Conservation (phyloP, 2,113 vertebrate genomes). For the Bothrops jararaca region DNA sequence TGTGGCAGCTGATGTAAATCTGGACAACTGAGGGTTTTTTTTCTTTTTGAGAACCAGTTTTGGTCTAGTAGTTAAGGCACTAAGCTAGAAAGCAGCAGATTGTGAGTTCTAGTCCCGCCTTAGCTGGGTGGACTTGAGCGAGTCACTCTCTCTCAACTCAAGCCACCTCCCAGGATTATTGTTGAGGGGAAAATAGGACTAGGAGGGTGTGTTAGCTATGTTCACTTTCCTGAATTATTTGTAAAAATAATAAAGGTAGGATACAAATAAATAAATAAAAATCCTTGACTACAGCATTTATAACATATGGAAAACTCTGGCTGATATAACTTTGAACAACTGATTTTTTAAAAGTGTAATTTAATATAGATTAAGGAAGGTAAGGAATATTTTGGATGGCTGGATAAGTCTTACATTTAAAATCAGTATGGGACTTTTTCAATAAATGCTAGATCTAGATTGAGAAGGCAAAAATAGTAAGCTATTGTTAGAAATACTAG, state of each 20-base stretch:
- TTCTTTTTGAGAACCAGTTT: not conserved
- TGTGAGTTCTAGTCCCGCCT: not conserved
- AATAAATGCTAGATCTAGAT: not conserved
- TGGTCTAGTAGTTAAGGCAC: not conserved
- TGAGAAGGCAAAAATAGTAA: constrained; percentile 50
- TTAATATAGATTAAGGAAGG: not conserved
- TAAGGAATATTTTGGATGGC: not conserved
- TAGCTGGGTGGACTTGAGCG: not conserved
- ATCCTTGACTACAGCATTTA: not conserved
- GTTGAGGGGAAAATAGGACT: not conserved
- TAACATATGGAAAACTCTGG: not conserved
- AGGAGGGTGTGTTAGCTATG: not conserved
- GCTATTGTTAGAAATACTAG: constrained; percentile 60
- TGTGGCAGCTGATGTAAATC: not conserved
- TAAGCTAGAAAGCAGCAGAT: not conserved
- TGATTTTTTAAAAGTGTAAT: not conserved
- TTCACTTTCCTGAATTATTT: not conserved
- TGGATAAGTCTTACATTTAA: not conserved
- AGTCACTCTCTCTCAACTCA: not conserved
- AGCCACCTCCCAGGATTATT: not conserved
- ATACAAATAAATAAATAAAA: not conserved
- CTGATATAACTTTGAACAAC: not conserved
- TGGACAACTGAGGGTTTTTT: not conserved
- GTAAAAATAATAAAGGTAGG: not conserved
- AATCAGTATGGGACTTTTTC: not conserved